Conservation (phyloP, 2,797 vertebrate species). For the Urocyon cinereoargenteus region DNA sequence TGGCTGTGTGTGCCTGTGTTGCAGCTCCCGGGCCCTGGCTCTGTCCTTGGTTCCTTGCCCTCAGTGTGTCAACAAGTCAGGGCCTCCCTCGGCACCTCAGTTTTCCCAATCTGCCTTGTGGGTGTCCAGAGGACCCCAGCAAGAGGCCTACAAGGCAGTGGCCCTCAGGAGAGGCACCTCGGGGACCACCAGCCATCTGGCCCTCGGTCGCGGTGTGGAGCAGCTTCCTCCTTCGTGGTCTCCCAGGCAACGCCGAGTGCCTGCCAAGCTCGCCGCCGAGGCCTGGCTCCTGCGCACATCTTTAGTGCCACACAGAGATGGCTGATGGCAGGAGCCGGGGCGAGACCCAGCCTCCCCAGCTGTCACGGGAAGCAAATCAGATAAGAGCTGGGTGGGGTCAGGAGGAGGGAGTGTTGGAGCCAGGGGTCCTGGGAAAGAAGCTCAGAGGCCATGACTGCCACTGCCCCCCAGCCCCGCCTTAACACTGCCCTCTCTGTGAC, state of each 20-base stretch:
- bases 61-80: not conserved
- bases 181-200: slow-evolving; percentile 54
- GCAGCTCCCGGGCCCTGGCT: not conserved
- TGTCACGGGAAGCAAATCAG: slow-evolving; percentile 62
- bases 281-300: slow-evolving; percentile 69
- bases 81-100: not conserved
- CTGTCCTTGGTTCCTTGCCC: not conserved
- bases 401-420: not conserved
- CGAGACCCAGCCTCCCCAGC: slow-evolving; percentile 74
- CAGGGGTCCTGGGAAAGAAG: slow-evolving; percentile 74
- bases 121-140: not conserved
- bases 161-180: not conserved
- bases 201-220: not conserved
- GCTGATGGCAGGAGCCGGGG: slow-evolving; percentile 79
- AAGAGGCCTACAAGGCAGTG: not conserved
- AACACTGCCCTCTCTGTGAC: slow-evolving; percentile 23
- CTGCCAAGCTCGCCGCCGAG: slow-evolving; percentile 76
- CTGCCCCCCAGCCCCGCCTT: not conserved
- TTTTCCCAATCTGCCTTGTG: not conserved
- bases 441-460: not conserved
- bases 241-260: slow-evolving; percentile 76
- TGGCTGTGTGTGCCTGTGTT: not conserved
- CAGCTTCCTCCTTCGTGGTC: slow-evolving; percentile 59
- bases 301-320: slow-evolving; percentile 80
- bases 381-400: slow-evolving; percentile 62